Evolutionary conservation across 1,140 invertebrate genomes (phyloP).

Genomic region (Lordiphosa stackelbergi): DNA sequence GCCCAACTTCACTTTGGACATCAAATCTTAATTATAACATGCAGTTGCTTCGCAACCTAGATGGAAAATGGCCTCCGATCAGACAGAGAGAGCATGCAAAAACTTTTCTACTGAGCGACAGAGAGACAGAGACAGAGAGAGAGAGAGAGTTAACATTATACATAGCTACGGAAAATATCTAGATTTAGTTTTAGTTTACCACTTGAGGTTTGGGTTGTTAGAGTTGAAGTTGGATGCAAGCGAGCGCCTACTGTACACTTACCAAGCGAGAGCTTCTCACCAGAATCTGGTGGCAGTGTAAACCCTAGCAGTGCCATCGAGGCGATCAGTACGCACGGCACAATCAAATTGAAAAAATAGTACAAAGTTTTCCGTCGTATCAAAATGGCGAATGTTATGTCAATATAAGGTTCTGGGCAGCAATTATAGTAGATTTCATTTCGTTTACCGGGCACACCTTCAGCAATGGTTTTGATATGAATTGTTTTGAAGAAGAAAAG

Average conservation of each 20-base stretch:
- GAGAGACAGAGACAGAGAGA: slow-evolving; percentile 1
- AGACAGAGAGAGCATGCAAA: neutral
- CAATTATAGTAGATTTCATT: slow-evolving; percentile 96
- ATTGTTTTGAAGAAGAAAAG: slow-evolving; percentile 2
- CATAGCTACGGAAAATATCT: too few relatives aligned
- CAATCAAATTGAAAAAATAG: slow-evolving; percentile 99
- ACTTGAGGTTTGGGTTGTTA: slow-evolving; percentile 3
- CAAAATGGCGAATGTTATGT: slow-evolving; percentile 98
- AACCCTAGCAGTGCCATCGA: slow-evolving; percentile 99
- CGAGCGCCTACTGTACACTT: slow-evolving; percentile 63
- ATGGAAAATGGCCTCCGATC: too few relatives aligned
- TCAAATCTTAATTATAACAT: too few relatives aligned
- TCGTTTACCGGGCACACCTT: slow-evolving; percentile 94
- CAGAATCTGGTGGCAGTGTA: slow-evolving; percentile 98
- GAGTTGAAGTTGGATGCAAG: slow-evolving; percentile 14
- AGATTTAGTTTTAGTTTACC: too few relatives aligned
- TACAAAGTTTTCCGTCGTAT: slow-evolving; percentile 98
- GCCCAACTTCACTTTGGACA: neutral
- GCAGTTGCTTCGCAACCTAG: too few relatives aligned
- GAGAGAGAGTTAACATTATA: slow-evolving; percentile 2
- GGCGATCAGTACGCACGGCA: slow-evolving; percentile 98
- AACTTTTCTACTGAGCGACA: neutral
- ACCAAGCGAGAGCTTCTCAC: slow-evolving; percentile 99
- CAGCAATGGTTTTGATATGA: slow-evolving; percentile 23
- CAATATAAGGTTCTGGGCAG: slow-evolving; percentile 97